These are phyloP conservation scores for Myotis brandtii DNA, from an alignment of 2,113 vertebrate species.

Conservation along the genomic window DNA sequence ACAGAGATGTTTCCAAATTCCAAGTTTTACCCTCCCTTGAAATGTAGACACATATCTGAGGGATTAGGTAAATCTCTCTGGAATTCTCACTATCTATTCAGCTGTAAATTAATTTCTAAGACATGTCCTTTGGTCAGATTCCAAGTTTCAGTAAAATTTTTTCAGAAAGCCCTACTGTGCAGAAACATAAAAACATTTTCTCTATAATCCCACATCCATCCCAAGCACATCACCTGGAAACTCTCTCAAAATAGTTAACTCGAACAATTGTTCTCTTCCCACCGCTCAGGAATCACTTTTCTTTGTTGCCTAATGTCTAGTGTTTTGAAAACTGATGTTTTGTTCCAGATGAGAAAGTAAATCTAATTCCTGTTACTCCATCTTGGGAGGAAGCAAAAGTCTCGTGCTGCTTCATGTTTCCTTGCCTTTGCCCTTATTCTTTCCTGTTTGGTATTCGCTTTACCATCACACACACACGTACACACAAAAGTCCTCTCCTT, in stretches of 20 bases:
- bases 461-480: background rate
- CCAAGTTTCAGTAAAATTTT: conserved; percentile 47
- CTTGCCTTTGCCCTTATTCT: background rate
- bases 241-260: background rate
- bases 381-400: background rate
- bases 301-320: background rate
- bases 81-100: conserved; percentile 26
- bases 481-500: background rate
- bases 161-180: conserved; percentile 23
- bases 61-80: conserved; percentile 46
- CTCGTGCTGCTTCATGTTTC: background rate
- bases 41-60: conserved; percentile 48
- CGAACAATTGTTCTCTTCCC: background rate
- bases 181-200: conserved; percentile 1
- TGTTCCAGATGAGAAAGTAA: background rate
- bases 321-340: background rate
- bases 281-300: background rate
- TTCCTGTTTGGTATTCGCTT: background rate
- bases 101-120: conserved; percentile 61
- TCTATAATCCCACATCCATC: background rate
- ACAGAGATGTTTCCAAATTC: conserved; percentile 49
- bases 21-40: conserved; percentile 31
- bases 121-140: conserved; percentile 6
- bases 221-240: background rate
- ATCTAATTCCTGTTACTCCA: background rate